A percentile compares a stretch with the other conserved stretches of the same genome.
These are phyloP conservation scores for Spatulosminthurus flaviceps DNA, from an alignment of 2,888 invertebrate species.

Conservation along the genomic window DNA sequence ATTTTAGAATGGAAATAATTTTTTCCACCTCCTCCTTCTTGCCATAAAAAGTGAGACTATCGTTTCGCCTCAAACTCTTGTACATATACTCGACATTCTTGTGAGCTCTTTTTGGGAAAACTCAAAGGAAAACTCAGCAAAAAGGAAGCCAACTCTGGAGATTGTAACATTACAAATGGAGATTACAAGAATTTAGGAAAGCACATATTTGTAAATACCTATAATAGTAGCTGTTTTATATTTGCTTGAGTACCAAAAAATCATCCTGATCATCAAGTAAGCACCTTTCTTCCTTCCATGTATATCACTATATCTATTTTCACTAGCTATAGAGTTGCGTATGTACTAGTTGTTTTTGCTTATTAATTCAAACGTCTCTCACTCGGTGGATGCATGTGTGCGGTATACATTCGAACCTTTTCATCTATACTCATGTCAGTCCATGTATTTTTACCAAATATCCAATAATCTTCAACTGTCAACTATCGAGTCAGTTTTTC, in stretches of 20 bases:
- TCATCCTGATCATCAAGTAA: slow-evolving; percentile 4
- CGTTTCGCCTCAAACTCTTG: neutral
- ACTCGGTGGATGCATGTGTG: no score
- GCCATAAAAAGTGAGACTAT: neutral
- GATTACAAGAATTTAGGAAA: neutral
- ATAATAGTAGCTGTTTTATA: slow-evolving; percentile 6
- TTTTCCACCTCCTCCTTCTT: neutral
- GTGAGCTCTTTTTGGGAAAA: neutral
- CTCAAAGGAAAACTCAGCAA: neutral
- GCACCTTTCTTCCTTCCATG: neutral
- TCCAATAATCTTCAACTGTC: no score
- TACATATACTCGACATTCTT: slow-evolving; percentile 1
- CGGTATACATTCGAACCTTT: no score
- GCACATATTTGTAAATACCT: neutral
- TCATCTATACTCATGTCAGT: no score
- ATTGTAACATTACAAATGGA: neutral
- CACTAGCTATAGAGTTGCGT: neutral
- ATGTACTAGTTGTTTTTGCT: neutral
- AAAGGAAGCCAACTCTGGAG: neutral
- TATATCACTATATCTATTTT: no score
- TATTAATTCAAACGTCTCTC: neutral
- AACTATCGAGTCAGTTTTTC: no score
- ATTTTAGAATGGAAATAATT: neutral
- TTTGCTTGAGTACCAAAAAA: slow-evolving; percentile 18
- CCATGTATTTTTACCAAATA: no score